Percentiles rank a stretch among this genome's conserved stretches.
Evolutionary conservation across 2,113 vertebrate species (phyloP).

Genomic region (Nibea coibor): DNA sequence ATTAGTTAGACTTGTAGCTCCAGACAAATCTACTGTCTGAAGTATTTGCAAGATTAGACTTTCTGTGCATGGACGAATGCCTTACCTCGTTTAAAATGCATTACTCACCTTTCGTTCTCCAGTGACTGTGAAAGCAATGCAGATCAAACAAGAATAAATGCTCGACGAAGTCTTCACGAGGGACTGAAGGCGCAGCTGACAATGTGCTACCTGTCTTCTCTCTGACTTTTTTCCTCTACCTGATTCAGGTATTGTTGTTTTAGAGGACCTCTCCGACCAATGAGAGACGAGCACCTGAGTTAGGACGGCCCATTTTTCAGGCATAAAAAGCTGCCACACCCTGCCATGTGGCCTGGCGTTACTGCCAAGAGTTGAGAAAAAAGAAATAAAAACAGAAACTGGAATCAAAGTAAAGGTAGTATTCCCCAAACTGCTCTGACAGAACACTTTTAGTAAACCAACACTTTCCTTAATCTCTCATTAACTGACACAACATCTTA

Average conservation of each 20-base stretch:
- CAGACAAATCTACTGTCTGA: background rate
- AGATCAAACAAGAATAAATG: conserved; percentile 16
- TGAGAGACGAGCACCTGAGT: conserved; percentile 63
- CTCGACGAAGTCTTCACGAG: conserved; percentile 14
- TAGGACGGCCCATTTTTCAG: conserved; percentile 67
- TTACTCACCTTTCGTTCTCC: conserved; percentile 66
- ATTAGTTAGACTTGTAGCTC: background rate
- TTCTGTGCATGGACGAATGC: conserved; percentile 10
- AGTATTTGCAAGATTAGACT: conserved; percentile 16
- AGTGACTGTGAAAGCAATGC: conserved; percentile 14
- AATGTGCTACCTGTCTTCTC: conserved; percentile 54
- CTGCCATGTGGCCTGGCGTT: conserved; percentile 53
- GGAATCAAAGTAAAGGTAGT: conserved; percentile 24
- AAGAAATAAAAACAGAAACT: background rate
- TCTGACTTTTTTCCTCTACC: conserved; percentile 81
- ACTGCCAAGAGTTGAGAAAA: conserved; percentile 14
- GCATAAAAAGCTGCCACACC: conserved; percentile 79
- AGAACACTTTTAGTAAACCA: conserved; percentile 12
- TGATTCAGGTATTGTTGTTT: conserved; percentile 83
- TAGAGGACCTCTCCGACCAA: conserved; percentile 75
- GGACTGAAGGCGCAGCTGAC: conserved; percentile 33
- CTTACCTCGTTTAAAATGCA: conserved; percentile 42
- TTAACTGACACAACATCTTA: conserved; percentile 25
- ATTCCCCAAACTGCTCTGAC: conserved; percentile 13
- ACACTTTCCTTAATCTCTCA: background rate